Evolutionary conservation across 1,140 invertebrate genomes (phyloP), one percentile per base, ranked within the genome.

Genomic region (Prorops nasuta): DNA sequence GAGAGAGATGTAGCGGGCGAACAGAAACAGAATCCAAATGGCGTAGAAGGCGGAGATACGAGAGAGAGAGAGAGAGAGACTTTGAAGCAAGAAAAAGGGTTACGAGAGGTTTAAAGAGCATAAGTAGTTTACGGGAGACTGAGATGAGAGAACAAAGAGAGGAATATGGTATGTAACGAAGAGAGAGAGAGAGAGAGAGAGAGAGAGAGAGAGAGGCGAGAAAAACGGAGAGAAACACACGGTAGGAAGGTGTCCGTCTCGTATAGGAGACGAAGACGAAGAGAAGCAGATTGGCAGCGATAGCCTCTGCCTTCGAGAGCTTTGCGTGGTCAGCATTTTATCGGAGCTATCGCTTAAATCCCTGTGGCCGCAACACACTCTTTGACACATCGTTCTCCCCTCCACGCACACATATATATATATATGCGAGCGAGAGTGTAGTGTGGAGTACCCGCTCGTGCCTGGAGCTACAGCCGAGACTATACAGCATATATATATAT

Each of bases 271-370:
- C n/a, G 34, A 51, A 37, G 36, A 53, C 52, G 49, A 52, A 56
- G 48, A 52, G n/a, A 52, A 49, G 54, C 54, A 57, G 56, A 53
- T 61, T 59, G 59, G 56, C 51, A 54, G 59, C 56, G 61, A 61
- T 59, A 54, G 54, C 38, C 47, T 51, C 52, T n/a, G 35, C 36
- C 43, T 35, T 31, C 31, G 41, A 46, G 46, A 28, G 44, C 44
- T 59, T 56, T 51, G 51, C 56, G 57, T 58, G 52, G 49, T 54
- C 49, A 49, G 48, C 51, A 57, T 64, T 64, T 64, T 63, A 63
- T 63, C 62, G 42, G 24, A 47, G 40, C 51, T 57, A 60, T 62
- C 59, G 51, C 57, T 62, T 55, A 60, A 54, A 62, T 64, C 47
- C 48, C 37, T 48, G 48, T 51, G 49, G 34, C 28, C 36, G 36